Percentiles rank a stretch among this genome's conserved stretches.
Evolutionary conservation across 1,140 invertebrate genomes (phyloP).

Genomic region (Dufourea novaeangliae): DNA sequence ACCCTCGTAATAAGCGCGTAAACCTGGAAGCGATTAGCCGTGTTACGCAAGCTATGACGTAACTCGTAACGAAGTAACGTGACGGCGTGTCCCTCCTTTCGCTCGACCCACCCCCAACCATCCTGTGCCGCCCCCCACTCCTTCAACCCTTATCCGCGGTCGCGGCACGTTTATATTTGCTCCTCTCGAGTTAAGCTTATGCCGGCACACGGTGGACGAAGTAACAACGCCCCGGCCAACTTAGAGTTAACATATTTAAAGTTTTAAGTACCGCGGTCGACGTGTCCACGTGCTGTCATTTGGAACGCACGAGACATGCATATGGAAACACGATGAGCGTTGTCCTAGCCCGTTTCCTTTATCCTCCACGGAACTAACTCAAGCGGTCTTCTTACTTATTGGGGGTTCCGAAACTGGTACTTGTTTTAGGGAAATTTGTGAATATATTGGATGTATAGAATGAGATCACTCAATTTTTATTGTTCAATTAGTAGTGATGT

Average conservation of each 20-base stretch:
- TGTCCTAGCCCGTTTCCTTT: too few relatives aligned
- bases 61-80: slow-evolving; percentile 58
- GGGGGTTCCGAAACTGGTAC: too few relatives aligned
- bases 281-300: background rate
- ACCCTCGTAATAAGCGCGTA: slow-evolving; percentile 53
- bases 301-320: slow-evolving; percentile 13
- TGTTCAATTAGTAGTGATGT: too few relatives aligned
- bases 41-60: slow-evolving; percentile 56
- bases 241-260: slow-evolving; percentile 59
- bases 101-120: background rate
- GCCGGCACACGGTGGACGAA: background rate
- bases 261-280: slow-evolving; percentile 42
- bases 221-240: slow-evolving; percentile 23
- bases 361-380: too few relatives aligned
- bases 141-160: background rate
- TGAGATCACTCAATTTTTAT: too few relatives aligned
- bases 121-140: background rate
- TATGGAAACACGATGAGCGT: background rate
- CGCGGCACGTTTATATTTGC: slow-evolving; percentile 38
- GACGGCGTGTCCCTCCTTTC: background rate
- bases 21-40: slow-evolving; percentile 51
- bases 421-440: too few relatives aligned
- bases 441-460: too few relatives aligned
- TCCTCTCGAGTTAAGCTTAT: slow-evolving; percentile 35
- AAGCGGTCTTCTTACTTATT: too few relatives aligned